Base-by-base conservation (phyloP, 2,797 vertebrate species). In the Hypotaenidia philippensis region DNA sequence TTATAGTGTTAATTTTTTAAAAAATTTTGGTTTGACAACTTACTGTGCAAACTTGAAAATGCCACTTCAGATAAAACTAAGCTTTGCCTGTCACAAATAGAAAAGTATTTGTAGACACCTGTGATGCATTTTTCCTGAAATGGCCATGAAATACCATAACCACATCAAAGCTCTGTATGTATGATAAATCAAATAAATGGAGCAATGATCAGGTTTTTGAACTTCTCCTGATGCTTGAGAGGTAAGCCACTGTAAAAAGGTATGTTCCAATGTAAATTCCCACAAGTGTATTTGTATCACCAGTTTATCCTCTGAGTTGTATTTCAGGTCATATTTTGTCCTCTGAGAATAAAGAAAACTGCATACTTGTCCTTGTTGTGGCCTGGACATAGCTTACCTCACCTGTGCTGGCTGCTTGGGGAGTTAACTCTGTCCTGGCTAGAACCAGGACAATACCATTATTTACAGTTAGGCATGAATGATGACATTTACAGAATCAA, bases 1-100 rank as follows among this genome's bases (percentile, higher is more conserved):
- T 96, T 90, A 76, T 50, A 41, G 32, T 34, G n/a, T 64, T 93
- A 56, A 60, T 61, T 91, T 72, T 94, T 50, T 84, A 44, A 71
- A 89, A 66, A 83, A 70, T 75, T 77, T 66, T 80, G 14, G 17
- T 64, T 90, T 85, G 74, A 89, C n/a, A 85, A 55, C 40, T 83
- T 90, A 16, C 36, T 90, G 93, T 77, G 14, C 7, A 79, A 86
- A 87, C 56, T 83, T 92, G 31, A 92, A 94, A 91, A 60, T 79
- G 21, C 3, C 25, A 34, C 26, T 55, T 90, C 22, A 80, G 63
- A 88, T 57, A 89, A 80, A 81, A 61, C 4, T 7, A 50, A 31
- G 6, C 1, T 57, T 72, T 77, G 57, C 12, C 21, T 79, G 71
- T 75, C 41, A 57, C 4, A 47, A 79, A 52, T 3, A 47, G 11